Conservation (phyloP, 2,113 vertebrate genomes). For the Helogale parvula region DNA sequence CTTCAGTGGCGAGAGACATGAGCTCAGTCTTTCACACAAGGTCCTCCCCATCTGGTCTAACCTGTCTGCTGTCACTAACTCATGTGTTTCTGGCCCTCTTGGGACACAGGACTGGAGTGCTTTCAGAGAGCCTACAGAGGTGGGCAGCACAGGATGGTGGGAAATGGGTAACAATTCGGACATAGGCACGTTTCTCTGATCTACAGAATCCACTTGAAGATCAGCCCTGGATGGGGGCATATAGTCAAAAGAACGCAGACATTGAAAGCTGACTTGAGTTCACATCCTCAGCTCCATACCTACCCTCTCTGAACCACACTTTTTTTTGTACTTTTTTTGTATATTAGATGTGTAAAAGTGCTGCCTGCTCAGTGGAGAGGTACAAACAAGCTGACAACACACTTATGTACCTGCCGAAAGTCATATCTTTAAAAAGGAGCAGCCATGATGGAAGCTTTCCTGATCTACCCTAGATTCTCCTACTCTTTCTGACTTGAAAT, state of each 20-base stretch:
- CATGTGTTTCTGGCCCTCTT: no score
- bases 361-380: background rate
- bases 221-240: accelerated
- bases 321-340: background rate
- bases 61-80: background rate
- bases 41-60: background rate
- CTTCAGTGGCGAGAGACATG: background rate
- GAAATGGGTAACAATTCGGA: background rate
- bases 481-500: background rate
- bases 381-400: background rate
- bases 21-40: background rate
- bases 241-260: background rate
- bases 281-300: background rate
- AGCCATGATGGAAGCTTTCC: background rate
- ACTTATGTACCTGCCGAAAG: background rate
- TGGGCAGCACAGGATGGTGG: background rate
- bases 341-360: background rate
- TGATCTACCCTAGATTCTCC: background rate
- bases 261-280: background rate
- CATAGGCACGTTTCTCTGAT: background rate
- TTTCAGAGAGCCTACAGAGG: background rate
- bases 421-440: background rate
- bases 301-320: background rate
- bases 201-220: background rate
- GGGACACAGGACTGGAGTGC: background rate